A percentile compares a stretch with the other conserved stretches of the same genome.
Conservation (phyloP, 2,888 invertebrate species). For the Drosophila mercatorum region DNA sequence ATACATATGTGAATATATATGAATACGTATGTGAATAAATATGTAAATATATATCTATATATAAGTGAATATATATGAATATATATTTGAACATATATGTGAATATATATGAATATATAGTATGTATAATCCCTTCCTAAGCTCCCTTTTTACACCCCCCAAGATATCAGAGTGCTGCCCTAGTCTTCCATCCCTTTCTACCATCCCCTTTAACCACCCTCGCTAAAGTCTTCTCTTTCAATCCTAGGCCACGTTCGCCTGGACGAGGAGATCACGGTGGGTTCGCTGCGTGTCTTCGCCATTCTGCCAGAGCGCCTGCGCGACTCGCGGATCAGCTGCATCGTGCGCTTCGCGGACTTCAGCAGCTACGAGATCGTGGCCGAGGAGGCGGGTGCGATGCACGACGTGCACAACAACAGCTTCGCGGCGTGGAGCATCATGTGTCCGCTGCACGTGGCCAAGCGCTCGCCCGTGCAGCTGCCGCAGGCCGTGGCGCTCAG, state of each 20-base stretch:
- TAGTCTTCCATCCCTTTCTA: too few species aligned
- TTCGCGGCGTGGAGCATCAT: slow-evolving; percentile 84
- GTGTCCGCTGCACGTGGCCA: slow-evolving; percentile 78
- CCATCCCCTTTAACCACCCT: too few species aligned
- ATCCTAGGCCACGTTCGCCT: slow-evolving; percentile 50
- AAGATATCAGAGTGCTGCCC: too few species aligned
- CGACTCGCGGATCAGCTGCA: slow-evolving; percentile 72
- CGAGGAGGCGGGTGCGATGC: slow-evolving; percentile 83
- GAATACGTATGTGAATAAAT: too few species aligned
- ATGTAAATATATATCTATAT: too few species aligned
- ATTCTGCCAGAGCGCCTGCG: slow-evolving; percentile 71
- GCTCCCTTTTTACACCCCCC: too few species aligned
- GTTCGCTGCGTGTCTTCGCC: slow-evolving; percentile 80
- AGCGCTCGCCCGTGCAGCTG: slow-evolving; percentile 50
- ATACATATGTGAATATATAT: too few species aligned
- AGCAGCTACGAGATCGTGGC: slow-evolving; percentile 72
- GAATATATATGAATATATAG: too few species aligned
- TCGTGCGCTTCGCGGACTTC: slow-evolving; percentile 77
- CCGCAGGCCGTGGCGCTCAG: slow-evolving; percentile 81
- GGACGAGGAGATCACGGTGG: slow-evolving; percentile 57
- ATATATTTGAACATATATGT: too few species aligned
- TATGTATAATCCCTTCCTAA: too few species aligned
- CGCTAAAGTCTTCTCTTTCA: neutral
- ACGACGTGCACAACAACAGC: slow-evolving; percentile 85
- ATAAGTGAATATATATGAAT: too few species aligned